phyloP scores from a whole-genome alignment of 2,797 vertebrate species.

The Mastacembelus armatus region DNA sequence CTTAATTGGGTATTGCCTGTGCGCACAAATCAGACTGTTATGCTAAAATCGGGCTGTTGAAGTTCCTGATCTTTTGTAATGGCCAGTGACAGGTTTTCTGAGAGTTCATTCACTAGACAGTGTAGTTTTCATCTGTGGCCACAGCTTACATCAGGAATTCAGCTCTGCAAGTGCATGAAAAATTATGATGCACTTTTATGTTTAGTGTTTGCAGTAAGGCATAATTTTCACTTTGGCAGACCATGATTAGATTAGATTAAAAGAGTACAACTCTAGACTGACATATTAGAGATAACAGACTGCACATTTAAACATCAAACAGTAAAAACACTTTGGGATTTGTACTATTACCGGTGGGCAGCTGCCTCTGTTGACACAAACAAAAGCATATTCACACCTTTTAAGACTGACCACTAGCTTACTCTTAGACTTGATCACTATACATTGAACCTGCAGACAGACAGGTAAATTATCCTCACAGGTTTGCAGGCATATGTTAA shows the following conservation, averaged over 20 bases:
- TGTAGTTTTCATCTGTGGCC: neutral
- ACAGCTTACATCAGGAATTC: neutral
- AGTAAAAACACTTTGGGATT: conserved; percentile 34
- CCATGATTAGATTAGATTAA: neutral
- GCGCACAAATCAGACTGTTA: conserved; percentile 61
- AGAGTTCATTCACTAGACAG: conserved; percentile 7
- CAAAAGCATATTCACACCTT: conserved; percentile 71
- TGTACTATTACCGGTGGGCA: conserved; percentile 37
- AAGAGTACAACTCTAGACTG: neutral
- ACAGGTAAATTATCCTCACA: conserved; percentile 57
- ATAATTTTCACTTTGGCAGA: neutral
- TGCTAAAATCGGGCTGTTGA: conserved; percentile 66
- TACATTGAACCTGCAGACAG: conserved; percentile 64
- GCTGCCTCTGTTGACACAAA: conserved; percentile 56
- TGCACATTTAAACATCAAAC: conserved; percentile 60
- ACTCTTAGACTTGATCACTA: conserved; percentile 45
- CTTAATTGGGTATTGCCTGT: conserved; percentile 66
- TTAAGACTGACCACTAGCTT: conserved; percentile 34
- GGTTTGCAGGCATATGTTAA: conserved; percentile 68
- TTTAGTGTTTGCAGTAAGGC: neutral
- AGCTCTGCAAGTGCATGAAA: neutral
- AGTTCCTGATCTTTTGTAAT: conserved; percentile 61
- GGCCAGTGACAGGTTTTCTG: conserved; percentile 24
- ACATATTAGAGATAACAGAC: conserved; percentile 14
- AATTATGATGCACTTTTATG: neutral